Conservation (phyloP, 2,888 invertebrate species). For the Leptinotarsa juncta region DNA sequence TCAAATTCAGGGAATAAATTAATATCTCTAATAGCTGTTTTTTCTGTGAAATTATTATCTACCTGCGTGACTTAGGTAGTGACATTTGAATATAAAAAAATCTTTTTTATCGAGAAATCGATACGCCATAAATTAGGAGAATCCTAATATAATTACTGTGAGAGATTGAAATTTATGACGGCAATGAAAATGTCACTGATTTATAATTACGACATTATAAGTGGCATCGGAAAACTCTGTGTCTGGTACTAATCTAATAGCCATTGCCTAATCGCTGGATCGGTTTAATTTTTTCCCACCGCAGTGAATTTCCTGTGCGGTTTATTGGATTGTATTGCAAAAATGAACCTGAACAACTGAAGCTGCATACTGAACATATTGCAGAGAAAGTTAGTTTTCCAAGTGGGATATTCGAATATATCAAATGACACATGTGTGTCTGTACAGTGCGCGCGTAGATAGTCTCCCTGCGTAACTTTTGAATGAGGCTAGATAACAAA, state of each 20-base stretch:
- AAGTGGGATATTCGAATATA: no score
- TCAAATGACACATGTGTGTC: no score
- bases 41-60: background rate
- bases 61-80: background rate
- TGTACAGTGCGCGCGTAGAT: no score
- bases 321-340: no score
- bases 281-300: background rate
- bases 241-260: constrained; percentile 33
- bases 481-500: no score
- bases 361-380: no score
- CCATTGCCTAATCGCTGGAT: background rate
- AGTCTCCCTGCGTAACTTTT: no score
- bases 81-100: constrained; percentile 8
- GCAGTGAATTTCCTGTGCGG: no score
- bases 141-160: constrained; percentile 38
- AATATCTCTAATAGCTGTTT: no score
- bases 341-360: no score
- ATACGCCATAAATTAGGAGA: constrained; percentile 34
- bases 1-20: no score
- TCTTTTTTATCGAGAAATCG: background rate
- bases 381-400: no score
- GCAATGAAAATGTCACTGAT: constrained; percentile 40
- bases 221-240: constrained; percentile 27
- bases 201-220: constrained; percentile 35
- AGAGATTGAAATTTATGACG: constrained; percentile 39